Base-by-base conservation (phyloP, 2,888 invertebrate species). In the Ochropacha duplaris region DNA sequence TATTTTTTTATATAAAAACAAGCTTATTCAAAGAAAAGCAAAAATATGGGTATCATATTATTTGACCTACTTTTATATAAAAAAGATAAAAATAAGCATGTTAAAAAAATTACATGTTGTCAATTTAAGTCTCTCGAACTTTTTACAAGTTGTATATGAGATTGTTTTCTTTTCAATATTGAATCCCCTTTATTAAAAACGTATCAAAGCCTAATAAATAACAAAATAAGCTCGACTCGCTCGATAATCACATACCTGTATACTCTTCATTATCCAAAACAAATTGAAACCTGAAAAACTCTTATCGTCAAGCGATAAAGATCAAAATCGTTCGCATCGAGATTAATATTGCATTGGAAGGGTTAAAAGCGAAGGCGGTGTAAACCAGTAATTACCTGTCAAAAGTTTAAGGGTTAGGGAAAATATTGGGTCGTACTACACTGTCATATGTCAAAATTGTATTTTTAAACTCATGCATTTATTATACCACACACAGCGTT, bases 301-400 rank as follows among this genome's bases (percentile, higher is more conserved):
- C 50, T 65, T 59, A 39, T 16, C 2, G 2, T 1, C 6, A 0
- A 1, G n/a, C 0, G 1, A 1, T 59, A 61, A 44, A 31, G 57
- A 56, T 36, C 22, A 57, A 39, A 56, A 22, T 61, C 4, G 16
- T n/a, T 51, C 55, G 55, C 1, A 5, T n/a, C 1, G 5, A 11
- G 19, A 9, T 49, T 16, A 24, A 55, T 39, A 59, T 56, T 57
- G 22, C 14, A 61, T 54, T 54, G 57, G 61, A 58, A 62, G 58
- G 60, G 51, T 58, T 49, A 49, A 54, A 57, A 59, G 52, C 54
- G 54, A 50, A 57, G 55, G 39, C 57, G 65, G 65, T 62, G 52
- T 55, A 59, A 54, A 60, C 57, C 60, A 55, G 61, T 70, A 68
- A 70, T 70, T 68, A 68, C 70, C 70, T 70, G 68, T 68, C 68